Conservation (phyloP, 2,797 vertebrate genomes). For the Hyperoplus lanceolatus region DNA sequence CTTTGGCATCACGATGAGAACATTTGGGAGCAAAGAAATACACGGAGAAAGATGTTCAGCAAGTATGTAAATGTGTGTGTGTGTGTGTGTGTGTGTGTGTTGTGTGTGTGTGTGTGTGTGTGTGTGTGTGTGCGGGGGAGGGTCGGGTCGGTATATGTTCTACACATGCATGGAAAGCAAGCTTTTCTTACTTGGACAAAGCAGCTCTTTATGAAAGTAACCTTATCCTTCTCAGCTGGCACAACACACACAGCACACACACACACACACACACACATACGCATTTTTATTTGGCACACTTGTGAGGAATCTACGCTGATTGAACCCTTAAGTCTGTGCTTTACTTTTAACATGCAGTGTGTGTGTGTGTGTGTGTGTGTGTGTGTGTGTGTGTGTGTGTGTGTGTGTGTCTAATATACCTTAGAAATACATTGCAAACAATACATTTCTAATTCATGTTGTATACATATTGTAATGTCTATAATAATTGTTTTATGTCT, state of each 20-base stretch:
- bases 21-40: background rate
- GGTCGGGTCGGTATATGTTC: background rate
- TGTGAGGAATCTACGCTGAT: constrained; percentile 32
- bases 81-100: background rate
- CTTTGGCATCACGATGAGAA: background rate
- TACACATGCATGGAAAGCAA: constrained; percentile 25
- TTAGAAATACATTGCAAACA: background rate
- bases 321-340: constrained; percentile 33
- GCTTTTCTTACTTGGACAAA: constrained; percentile 66
- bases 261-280: constrained; percentile 39
- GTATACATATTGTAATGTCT: background rate
- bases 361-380: too few relatives aligned
- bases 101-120: constrained; percentile 23
- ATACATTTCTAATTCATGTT: background rate
- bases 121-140: constrained; percentile 27
- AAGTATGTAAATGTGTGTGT: background rate
- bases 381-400: too few relatives aligned
- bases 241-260: constrained; percentile 44
- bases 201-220: constrained; percentile 75
- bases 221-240: constrained; percentile 75
- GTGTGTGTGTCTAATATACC: too few relatives aligned
- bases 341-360: constrained; percentile 6
- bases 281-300: constrained; percentile 36
- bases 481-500: background rate
- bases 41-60: background rate